These are phyloP conservation scores for Drosophila sp. DNA, from an alignment of 1,140 invertebrate genomes.

Conservation along the genomic window DNA sequence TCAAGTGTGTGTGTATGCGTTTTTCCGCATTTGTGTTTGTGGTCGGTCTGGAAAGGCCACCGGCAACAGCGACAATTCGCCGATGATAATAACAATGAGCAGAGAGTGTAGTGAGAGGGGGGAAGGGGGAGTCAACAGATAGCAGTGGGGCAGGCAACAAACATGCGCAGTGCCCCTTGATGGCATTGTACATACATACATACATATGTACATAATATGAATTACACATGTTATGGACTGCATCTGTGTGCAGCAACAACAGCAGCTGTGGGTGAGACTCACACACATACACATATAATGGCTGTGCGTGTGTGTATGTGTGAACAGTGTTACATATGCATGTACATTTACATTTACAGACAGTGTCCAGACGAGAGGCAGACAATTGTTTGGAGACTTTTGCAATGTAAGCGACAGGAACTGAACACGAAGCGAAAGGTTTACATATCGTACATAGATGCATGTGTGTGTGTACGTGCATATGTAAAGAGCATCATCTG, in stretches of 20 bases:
- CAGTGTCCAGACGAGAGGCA: conserved; percentile 30
- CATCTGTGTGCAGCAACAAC: conserved; percentile 30
- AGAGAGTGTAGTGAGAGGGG: too few species aligned
- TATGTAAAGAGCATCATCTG: conserved; percentile 5
- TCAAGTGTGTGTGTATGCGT: background rate
- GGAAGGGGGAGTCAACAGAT: background rate
- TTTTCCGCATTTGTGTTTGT: conserved; percentile 18
- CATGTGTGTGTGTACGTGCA: background rate
- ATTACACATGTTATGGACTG: too few species aligned
- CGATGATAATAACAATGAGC: conserved; percentile 4
- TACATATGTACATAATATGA: too few species aligned
- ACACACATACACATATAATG: background rate
- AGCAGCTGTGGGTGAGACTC: conserved; percentile 21
- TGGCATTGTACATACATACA: background rate
- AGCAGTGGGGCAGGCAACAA: conserved; percentile 2
- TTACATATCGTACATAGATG: too few species aligned
- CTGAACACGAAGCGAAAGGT: too few species aligned
- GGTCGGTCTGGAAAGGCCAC: conserved; percentile 41
- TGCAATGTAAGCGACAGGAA: conserved; percentile 1
- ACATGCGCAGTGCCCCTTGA: conserved; percentile 29
- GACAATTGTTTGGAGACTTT: conserved; percentile 43
- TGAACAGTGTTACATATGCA: background rate
- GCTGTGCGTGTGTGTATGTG: conserved; percentile 1
- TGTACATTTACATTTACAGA: background rate
- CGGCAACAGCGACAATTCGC: conserved; percentile 26